A percentile compares a stretch with the other conserved stretches of the same genome.
phyloP scores from a whole-genome alignment of 37 sponge, comb jelly and placozoan species.

The Theonella swinhoei region DNA sequence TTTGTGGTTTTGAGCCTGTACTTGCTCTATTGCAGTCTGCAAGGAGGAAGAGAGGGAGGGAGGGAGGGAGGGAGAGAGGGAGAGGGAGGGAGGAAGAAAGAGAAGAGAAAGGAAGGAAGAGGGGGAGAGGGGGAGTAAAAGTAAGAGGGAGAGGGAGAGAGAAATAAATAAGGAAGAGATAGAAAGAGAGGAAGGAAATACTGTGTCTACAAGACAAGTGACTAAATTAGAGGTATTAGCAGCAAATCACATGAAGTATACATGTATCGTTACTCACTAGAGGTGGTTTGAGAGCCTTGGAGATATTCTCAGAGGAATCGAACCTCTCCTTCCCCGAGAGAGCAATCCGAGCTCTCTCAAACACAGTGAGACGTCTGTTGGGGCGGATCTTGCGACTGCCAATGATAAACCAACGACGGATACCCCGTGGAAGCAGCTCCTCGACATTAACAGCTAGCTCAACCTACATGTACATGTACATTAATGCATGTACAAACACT shows the following conservation, averaged over 20 bases:
- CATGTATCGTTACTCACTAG: slow-evolving; percentile 52
- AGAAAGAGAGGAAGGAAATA: too few relatives aligned
- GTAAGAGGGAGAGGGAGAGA: too few relatives aligned
- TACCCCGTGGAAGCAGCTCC: slow-evolving; percentile 37
- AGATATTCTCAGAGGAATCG: slow-evolving; percentile 61
- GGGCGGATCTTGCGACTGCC: slow-evolving; percentile 20
- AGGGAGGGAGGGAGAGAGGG: too few relatives aligned
- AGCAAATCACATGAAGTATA: too few relatives aligned
- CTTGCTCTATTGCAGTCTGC: slow-evolving; percentile 51
- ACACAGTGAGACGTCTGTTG: slow-evolving; percentile 44
- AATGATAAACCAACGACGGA: slow-evolving; percentile 44
- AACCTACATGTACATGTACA: slow-evolving; percentile 31
- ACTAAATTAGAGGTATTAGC: too few relatives aligned
- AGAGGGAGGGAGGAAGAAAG: too few relatives aligned
- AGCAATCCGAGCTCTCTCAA: slow-evolving; percentile 7
- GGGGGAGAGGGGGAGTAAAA: too few relatives aligned
- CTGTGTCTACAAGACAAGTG: too few relatives aligned
- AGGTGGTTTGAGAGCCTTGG: slow-evolving; percentile 46
- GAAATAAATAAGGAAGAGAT: too few relatives aligned
- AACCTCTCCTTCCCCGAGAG: slow-evolving; percentile 12
- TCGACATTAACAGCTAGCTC: slow-evolving; percentile 70
- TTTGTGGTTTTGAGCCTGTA: slow-evolving; percentile 21
- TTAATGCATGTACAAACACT: too few relatives aligned
- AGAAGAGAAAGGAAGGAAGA: too few relatives aligned
- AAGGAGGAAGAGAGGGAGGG: background rate